Evolutionary conservation across 2,113 vertebrate genomes (phyloP).

Genomic region (Enhydra lutris): DNA sequence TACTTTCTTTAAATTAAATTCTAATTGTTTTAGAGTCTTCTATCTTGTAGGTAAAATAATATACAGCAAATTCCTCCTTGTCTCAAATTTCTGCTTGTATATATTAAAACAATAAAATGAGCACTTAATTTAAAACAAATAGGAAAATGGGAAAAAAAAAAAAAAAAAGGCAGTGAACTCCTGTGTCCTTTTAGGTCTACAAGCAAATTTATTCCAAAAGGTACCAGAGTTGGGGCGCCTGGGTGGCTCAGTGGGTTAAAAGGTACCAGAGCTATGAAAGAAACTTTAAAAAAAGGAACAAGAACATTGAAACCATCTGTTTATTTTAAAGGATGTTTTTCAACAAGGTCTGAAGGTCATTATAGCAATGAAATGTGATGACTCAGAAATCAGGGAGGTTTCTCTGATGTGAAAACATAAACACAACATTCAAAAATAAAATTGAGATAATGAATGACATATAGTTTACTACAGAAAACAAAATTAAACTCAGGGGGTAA

Average conservation of each 20-base stretch:
- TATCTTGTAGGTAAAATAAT: background rate
- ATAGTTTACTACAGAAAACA: background rate
- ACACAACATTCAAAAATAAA: background rate
- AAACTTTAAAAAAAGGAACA: background rate
- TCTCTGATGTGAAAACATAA: background rate
- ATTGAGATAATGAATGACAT: background rate
- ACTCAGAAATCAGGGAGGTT: background rate
- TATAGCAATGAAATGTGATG: background rate
- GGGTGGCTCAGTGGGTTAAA: too few species aligned
- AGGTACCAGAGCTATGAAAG: background rate
- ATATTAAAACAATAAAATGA: background rate
- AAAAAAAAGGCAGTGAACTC: background rate
- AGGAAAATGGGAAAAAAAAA: background rate
- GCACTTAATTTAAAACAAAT: background rate
- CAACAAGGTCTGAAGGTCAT: background rate
- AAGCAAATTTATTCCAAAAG: background rate
- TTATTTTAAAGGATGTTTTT: background rate
- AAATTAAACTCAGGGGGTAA: background rate
- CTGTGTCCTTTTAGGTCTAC: background rate
- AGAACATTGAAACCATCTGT: background rate
- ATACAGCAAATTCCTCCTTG: background rate
- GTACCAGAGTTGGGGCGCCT: too few species aligned
- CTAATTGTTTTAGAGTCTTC: background rate
- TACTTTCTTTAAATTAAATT: background rate
- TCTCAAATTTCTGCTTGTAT: background rate